phyloP scores from a whole-genome alignment of 2,113 vertebrate genomes.

The Heterocephalus glaber region DNA sequence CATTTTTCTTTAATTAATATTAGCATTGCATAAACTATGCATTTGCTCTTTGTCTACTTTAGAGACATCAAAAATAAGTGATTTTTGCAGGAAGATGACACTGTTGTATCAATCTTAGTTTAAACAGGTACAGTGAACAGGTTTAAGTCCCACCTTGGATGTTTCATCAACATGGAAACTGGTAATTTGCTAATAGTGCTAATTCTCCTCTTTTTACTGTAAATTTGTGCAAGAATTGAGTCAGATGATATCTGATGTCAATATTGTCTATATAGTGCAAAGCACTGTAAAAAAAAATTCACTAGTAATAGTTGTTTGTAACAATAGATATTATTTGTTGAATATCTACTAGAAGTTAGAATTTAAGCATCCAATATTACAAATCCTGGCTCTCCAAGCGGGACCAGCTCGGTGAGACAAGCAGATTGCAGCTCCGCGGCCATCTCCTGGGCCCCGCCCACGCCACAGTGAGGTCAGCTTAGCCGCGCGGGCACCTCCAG shows the following conservation, averaged over 20 bases:
- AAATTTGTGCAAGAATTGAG: slow-evolving; percentile 24
- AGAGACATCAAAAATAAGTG: background rate
- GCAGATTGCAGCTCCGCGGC: no score
- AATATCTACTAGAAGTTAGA: background rate
- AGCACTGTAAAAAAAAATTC: background rate
- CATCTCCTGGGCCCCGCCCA: no score
- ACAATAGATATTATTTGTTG: background rate
- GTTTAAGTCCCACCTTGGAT: background rate
- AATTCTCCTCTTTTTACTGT: background rate
- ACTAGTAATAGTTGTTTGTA: background rate
- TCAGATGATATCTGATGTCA: background rate
- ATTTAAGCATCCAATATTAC: background rate
- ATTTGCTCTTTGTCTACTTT: background rate
- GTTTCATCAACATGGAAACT: background rate
- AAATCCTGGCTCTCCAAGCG: no score
- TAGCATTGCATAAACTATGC: background rate
- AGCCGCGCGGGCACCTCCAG: no score
- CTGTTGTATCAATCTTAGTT: background rate
- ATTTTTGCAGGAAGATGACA: background rate
- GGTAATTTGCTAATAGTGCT: slow-evolving; percentile 30
- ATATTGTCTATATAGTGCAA: background rate
- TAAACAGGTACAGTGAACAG: background rate
- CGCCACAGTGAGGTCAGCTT: no score
- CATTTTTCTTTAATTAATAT: slow-evolving; percentile 46
- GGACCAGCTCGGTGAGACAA: no score